phyloP scores from a whole-genome alignment of 2,113 vertebrate genomes.

The Galeopterus variegatus region DNA sequence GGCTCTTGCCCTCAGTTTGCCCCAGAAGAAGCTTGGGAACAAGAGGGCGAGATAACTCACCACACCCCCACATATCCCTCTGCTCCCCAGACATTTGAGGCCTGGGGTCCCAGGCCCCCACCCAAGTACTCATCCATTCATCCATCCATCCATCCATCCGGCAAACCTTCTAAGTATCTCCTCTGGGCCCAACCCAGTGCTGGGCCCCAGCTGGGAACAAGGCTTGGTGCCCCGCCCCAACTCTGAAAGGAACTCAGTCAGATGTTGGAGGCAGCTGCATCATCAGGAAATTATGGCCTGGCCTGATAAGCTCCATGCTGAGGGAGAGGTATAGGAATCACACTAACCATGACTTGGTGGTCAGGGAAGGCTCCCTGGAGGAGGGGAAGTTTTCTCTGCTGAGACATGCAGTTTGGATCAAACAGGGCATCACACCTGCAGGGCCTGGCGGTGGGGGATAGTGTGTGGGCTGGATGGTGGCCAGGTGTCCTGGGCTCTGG shows the following conservation, averaged over 20 bases:
- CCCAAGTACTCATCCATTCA: neutral
- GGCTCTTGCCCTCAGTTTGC: neutral
- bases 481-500: neutral
- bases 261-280: neutral
- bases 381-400: neutral
- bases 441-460: neutral
- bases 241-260: neutral
- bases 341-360: neutral
- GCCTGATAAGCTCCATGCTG: neutral
- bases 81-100: neutral
- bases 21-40: neutral
- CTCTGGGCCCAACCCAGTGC: neutral
- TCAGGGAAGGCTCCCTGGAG: constrained; percentile 22
- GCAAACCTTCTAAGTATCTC: neutral
- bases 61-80: too few relatives aligned
- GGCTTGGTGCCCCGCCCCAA: neutral
- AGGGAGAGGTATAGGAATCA: neutral
- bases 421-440: neutral
- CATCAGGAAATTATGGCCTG: constrained; percentile 55
- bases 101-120: neutral
- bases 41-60: neutral
- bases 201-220: neutral
- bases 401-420: neutral
- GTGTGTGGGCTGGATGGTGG: neutral
- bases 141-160: neutral